Evolutionary conservation across 2,888 invertebrate genomes (phyloP), one percentile per base, ranked within the genome.

Genomic region (Polylopha cassiicola): DNA sequence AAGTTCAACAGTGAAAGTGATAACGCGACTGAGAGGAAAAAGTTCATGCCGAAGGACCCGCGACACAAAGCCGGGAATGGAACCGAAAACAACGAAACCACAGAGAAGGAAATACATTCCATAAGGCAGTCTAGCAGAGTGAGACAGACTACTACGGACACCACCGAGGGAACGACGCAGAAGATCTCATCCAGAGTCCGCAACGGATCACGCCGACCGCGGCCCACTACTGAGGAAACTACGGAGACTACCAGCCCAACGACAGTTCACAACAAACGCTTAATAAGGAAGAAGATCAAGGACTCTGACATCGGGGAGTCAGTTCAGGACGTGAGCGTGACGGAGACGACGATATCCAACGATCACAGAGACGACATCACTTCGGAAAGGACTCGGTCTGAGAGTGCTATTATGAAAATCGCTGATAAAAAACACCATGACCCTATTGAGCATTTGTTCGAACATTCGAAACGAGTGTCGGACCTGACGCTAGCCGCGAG

Each of bases 401-500:
- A 87, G 48, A 87, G 86, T 41, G 86, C 87, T 8, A 87, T 87
- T 8, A 87, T 87, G 87, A 87, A 87, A 58, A 87, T 87, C 50
- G 87, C 86, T 8, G 87, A 88, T 29, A 82, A 82, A 44, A 85
- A 84, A 48, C 80, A 82, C 32, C 73, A 72, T 5, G 85, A 82
- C 23, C 73, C 67, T 4, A 55, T 73, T n/a, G 84, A 85, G 31
- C 65, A 77, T 29, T 48, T 81, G 9, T 84, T 86, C 29, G 84
- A 88, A 44, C 87, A 88, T 53, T 90, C 91, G 0, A 90, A 91
- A 62, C 81, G 91, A 50, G 91, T 92, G 0, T 91, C 92, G 2
- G 92, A 92, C 61, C 70, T 93, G 37, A 92, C 92, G 2, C 87
- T 91, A 37, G 91, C 92, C 0, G 90, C 91, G 0, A 91, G 91